These are phyloP conservation scores for Lynx canadensis DNA, from an alignment of 2,113 vertebrate genomes.

Conservation along the genomic window DNA sequence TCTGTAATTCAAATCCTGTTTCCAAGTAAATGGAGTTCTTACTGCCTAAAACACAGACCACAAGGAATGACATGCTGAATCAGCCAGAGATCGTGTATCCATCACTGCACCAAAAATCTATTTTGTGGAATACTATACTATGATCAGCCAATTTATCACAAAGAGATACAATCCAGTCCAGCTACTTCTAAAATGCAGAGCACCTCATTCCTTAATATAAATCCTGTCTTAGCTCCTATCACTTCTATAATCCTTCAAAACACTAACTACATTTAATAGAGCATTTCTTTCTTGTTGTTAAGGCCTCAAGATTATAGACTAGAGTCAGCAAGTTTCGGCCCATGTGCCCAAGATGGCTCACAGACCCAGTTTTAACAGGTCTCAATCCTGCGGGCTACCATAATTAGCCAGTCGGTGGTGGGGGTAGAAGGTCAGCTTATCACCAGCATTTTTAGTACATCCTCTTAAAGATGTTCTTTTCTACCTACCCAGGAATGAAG, in stretches of 20 bases:
- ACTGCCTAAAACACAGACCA: not conserved
- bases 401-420: not conserved
- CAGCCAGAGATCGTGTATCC: not conserved
- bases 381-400: not conserved
- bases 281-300: not conserved
- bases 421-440: not conserved
- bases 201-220: not conserved
- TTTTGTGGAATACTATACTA: not conserved
- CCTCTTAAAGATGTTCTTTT: slow-evolving; percentile 53
- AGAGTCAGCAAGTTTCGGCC: not conserved
- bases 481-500: not conserved
- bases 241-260: not conserved
- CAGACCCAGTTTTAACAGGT: not conserved
- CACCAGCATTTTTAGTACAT: slow-evolving; percentile 47
- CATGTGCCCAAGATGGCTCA: not conserved
- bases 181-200: slow-evolving; percentile 2
- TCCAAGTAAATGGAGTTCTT: not conserved
- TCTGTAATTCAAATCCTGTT: not conserved
- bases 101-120: not conserved
- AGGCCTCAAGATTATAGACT: not conserved
- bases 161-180: not conserved
- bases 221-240: not conserved
- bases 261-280: not conserved
- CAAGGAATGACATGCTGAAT: not conserved
- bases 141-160: not conserved